A percentile compares a stretch with the other conserved stretches of the same genome.
Evolutionary conservation across 2,113 vertebrate genomes (phyloP).

Genomic region (Ciconia maguari): DNA sequence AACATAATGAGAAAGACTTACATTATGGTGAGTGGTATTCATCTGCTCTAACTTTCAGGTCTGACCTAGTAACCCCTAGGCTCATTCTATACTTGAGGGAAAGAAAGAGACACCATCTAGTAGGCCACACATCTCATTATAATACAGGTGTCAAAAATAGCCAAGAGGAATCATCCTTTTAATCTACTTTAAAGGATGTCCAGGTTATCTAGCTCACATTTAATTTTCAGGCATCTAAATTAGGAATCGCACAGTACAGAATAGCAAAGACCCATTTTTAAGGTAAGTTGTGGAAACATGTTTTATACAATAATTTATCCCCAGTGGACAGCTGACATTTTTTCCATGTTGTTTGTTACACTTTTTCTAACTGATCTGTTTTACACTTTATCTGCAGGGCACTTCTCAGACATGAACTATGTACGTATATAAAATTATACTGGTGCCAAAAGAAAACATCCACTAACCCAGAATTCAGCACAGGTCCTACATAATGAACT

Average conservation of each 20-base stretch:
- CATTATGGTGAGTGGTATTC: neutral
- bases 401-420: neutral
- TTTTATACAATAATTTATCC: neutral
- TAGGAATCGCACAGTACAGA: neutral
- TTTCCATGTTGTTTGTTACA: neutral
- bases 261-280: neutral
- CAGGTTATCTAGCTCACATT: neutral
- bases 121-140: neutral
- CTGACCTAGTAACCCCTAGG: neutral
- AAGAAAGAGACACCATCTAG: neutral
- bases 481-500: neutral
- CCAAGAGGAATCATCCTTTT: neutral
- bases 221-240: neutral
- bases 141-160: neutral
- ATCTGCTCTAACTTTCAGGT: neutral
- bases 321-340: neutral
- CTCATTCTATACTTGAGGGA: neutral
- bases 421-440: neutral
- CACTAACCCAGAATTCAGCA: neutral
- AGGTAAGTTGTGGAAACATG: neutral
- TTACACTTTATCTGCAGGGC: neutral
- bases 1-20: neutral
- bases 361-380: neutral
- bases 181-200: neutral
- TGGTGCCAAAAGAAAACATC: neutral